These are phyloP conservation scores for Pardalotus punctatus DNA, from an alignment of 2,113 vertebrate genomes.

Conservation along the genomic window DNA sequence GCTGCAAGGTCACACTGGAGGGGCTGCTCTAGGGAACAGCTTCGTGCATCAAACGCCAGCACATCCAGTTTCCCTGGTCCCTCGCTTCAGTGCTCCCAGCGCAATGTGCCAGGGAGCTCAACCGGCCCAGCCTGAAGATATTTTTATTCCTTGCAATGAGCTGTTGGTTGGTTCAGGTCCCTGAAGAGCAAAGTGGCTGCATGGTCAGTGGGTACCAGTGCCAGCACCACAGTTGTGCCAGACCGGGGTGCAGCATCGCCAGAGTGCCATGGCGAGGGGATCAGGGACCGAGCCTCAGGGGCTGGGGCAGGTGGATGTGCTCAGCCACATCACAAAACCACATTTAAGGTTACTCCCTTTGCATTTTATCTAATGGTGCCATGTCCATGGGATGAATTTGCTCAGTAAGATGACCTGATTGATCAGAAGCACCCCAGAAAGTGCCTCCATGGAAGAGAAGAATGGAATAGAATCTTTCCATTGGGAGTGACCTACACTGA, in stretches of 20 bases:
- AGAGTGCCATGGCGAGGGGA: not conserved
- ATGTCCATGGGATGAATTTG: not conserved
- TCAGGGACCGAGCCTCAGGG: fast-evolving
- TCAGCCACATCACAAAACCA: not conserved
- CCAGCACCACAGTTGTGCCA: not conserved
- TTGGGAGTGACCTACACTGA: not conserved
- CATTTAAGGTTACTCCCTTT: not conserved
- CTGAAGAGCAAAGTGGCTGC: not conserved
- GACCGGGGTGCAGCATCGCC: no score
- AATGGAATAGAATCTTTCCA: not conserved
- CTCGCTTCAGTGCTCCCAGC: fast-evolving
- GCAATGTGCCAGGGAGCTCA: fast-evolving
- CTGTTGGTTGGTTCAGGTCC: not conserved
- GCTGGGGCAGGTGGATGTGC: not conserved
- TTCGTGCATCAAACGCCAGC: not conserved
- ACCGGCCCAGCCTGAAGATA: not conserved
- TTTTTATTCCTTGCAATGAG: not conserved
- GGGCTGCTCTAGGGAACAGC: not conserved
- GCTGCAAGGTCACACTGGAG: not conserved
- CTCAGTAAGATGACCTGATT: not conserved
- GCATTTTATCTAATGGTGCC: not conserved
- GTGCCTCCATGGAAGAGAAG: not conserved
- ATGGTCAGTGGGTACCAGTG: not conserved
- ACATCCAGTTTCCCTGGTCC: not conserved
- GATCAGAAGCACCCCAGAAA: not conserved